Conservation (phyloP, 2,888 invertebrate species). For the Caenorhabditis panamensis region DNA sequence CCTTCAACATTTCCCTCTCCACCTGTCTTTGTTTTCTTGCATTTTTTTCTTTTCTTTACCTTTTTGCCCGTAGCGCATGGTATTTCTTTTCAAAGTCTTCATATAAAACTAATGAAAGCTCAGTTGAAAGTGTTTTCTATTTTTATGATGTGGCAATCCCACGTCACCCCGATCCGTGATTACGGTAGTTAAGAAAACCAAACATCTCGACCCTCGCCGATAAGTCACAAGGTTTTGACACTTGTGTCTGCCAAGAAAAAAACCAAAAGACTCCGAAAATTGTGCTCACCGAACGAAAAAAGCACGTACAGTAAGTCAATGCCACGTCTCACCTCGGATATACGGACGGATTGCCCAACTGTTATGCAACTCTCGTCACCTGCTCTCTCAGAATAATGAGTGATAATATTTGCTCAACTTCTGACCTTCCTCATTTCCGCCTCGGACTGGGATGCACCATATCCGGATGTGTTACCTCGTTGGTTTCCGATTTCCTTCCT, state of each 20-base stretch:
- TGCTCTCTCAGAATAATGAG: neutral
- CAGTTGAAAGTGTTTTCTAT: too few species aligned
- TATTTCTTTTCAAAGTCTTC: too few species aligned
- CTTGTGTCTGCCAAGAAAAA: neutral
- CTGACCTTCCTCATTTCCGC: neutral
- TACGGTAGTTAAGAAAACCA: neutral
- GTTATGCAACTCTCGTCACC: neutral
- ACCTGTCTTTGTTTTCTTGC: neutral
- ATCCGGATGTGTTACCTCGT: neutral
- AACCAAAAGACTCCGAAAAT: neutral
- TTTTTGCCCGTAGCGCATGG: neutral
- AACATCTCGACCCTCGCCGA: neutral
- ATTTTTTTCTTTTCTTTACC: neutral
- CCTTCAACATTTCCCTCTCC: neutral
- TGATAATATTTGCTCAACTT: neutral
- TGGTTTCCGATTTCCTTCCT: neutral
- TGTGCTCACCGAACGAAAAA: neutral
- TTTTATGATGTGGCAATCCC: neutral
- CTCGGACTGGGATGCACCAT: too few species aligned
- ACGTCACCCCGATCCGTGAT: neutral
- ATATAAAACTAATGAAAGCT: too few species aligned
- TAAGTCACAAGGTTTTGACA: conserved; percentile 13
- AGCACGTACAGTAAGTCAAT: neutral
- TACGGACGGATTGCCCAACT: neutral
- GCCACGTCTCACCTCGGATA: neutral